These are phyloP conservation scores for Saturnia japonica DNA, from an alignment of 2,888 invertebrate genomes.

Conservation along the genomic window DNA sequence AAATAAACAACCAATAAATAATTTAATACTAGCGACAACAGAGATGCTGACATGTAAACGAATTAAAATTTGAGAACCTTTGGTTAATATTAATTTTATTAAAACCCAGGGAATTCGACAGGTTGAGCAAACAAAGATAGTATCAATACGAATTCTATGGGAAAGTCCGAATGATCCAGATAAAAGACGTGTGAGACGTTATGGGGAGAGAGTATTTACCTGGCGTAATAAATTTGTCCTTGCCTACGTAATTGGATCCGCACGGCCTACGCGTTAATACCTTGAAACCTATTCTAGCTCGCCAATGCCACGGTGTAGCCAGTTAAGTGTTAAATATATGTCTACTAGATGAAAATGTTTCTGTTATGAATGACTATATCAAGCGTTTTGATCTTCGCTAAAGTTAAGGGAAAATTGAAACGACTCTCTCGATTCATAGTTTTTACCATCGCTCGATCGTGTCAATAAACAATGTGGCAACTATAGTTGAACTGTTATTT, in stretches of 20 bases:
- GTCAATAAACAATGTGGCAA: neutral
- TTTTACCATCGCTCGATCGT: neutral
- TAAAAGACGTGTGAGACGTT: neutral
- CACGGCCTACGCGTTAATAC: conserved; percentile 10
- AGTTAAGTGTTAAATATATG: neutral
- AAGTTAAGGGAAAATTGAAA: neutral
- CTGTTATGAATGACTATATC: neutral
- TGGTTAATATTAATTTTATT: neutral
- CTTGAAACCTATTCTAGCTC: conserved; percentile 1
- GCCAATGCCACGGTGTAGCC: neutral
- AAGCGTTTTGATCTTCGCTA: neutral
- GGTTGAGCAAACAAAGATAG: neutral
- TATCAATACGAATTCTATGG: neutral
- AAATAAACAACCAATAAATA: no score
- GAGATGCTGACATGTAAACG: neutral
- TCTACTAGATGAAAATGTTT: neutral
- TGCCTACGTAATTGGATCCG: conserved; percentile 68
- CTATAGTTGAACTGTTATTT: neutral
- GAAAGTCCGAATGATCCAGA: conserved; percentile 1
- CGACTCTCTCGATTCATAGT: neutral
- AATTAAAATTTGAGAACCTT: neutral
- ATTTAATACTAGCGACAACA: no score
- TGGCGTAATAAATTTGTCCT: conserved; percentile 67
- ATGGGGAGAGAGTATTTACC: conserved; percentile 7
- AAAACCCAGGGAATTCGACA: neutral